A percentile compares a stretch with the other conserved stretches of the same genome.
These are phyloP conservation scores for Clitarchus hookeri DNA, from an alignment of 2,888 invertebrate species.

Conservation along the genomic window DNA sequence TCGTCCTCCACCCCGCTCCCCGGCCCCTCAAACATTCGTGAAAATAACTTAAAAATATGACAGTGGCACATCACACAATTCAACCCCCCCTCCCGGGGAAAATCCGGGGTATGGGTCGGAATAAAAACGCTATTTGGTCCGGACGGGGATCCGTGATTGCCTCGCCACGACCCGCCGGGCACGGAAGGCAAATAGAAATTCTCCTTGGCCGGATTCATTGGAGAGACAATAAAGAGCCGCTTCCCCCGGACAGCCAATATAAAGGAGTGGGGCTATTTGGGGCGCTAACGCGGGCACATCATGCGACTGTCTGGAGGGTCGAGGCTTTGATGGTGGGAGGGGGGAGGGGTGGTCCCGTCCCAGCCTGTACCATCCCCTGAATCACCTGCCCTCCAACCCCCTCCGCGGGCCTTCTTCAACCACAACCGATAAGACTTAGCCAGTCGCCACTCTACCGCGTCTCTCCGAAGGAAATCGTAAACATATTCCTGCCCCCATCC, in stretches of 20 bases:
- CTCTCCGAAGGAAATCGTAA: neutral
- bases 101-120: neutral
- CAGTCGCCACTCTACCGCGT: neutral
- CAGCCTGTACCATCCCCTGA: slow-evolving; percentile 20
- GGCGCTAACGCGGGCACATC: slow-evolving; percentile 21
- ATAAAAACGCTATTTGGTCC: neutral
- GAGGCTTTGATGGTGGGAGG: neutral
- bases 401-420: neutral
- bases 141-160: neutral
- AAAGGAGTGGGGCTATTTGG: neutral
- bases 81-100: neutral
- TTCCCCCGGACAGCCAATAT: neutral
- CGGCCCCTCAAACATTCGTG: neutral
- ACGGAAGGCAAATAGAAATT: slow-evolving; percentile 14
- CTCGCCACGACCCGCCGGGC: neutral
- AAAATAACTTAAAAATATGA: slow-evolving; percentile 23
- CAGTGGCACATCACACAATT: slow-evolving; percentile 20
- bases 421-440: neutral
- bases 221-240: slow-evolving; percentile 21
- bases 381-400: neutral
- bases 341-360: neutral
- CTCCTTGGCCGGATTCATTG: neutral
- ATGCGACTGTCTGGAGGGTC: slow-evolving; percentile 19
- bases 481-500: neutral
- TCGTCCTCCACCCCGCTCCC: neutral